Base-by-base conservation (phyloP, 1,140 invertebrate genomes). In the Apis florea region DNA sequence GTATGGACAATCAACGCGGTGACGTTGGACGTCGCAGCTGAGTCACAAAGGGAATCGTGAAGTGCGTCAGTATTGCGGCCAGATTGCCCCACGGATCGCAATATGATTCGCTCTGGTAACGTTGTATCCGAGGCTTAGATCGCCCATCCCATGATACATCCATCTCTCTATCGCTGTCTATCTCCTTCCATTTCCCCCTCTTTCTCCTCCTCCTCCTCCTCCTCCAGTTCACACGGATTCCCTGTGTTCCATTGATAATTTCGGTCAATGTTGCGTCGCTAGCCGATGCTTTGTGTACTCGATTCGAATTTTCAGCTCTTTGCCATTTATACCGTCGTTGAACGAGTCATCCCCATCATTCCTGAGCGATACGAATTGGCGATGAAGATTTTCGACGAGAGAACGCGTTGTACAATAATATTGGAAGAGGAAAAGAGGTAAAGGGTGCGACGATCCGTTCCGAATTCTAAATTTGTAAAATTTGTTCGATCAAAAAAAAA, bases 1-100 rank as follows among this genome's bases (percentile, higher is more conserved):
- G 83, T 54, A 67, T 58, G 49, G 82, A 71, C 85, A 86, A 86
- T 86, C 85, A 86, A 79, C 82, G 54, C 68, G 58, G 58, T 53
- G 77, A 86, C 82, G 79, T 83, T 64, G 54, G 75, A 58, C 69
- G 79, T 61, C 68, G 21, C n/a, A 53, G 40, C 73, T 58, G 54
- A 72, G 72, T 83, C 80, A 85, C 89, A 90, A 90, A 90, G 87
- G 84, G 88, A 89, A 90, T 89, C 83, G 75, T 85, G 83, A 86
- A 90, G 82, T 84, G 75, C 69, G 64, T 88, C 78, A 83, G 77
- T 69, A 83, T 88, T 74, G 78, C 71, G 74, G 68, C 24, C 63
- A 74, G 82, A 86, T 84, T 86, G 59, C 40, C 21, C 47, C 17
- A 31, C 26, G 53, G 17, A 71, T 78, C 54, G 63, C 63, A 76